Evolutionary conservation across 2,797 vertebrate species (phyloP), one percentile per base, ranked within the genome.

Genomic region (Anguilla marmorata): DNA sequence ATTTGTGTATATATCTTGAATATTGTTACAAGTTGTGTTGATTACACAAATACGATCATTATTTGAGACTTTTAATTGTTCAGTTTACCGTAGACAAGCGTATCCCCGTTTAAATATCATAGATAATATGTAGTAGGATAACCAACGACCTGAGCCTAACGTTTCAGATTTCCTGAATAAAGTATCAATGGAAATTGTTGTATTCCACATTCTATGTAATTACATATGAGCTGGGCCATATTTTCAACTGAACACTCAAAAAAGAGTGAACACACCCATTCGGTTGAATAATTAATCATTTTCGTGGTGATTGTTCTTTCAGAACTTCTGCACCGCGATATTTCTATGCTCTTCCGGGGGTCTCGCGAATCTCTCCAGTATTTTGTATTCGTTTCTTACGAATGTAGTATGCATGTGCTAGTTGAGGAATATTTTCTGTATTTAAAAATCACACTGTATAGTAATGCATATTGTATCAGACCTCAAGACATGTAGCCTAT

Each of bases 1-100:
- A 30, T 72, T 8, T 30, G 6, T 72, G 69, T 11, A 72, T 72
- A 72, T 72, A 45, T 45, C 7, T 27, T 1, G n/a, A 9, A n/a
- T 72, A 14, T 30, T 33, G 7, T 11, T 72, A 72, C 69, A 30
- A 72, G 27, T 33, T 30, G 8, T 30, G 27, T 33, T 72, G 7
- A 24, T 66, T n/a, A 2, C 4, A 69, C 6, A 69, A n/a, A 27
- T 27, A 2, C 6, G 1, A n/a, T 69, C 56, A 58, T 58, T 58
- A 58, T 58, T 58, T 58, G 56, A 58, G 63, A 27, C 63, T 69
- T 69, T 69, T 69, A 69, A 69, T n/a, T 69, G 63, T 27, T 69
- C 24, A 69, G 63, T 5, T 63, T 63, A n/a, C 60, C 60, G 24
- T 63, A n/a, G 60, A 5, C 24, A 69, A 69, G 24, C 9, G 63